phyloP scores from a whole-genome alignment of 2,113 vertebrate species.

The Climacteris rufus region DNA sequence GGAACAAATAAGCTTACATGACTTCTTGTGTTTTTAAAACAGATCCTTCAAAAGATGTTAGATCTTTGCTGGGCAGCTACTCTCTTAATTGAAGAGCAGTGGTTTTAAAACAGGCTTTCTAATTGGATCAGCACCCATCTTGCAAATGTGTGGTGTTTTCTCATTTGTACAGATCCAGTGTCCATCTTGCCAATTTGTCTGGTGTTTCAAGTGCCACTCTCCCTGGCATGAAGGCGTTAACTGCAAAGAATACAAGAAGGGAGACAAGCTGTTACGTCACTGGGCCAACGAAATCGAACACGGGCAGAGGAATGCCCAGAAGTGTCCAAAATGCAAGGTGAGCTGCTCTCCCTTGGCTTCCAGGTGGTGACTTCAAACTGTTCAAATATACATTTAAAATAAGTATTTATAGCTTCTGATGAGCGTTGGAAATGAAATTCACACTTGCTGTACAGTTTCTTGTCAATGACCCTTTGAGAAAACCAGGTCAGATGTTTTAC shows the following conservation, averaged over 20 bases:
- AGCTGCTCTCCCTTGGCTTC: slow-evolving; percentile 1
- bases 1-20: background rate
- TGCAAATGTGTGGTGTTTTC: background rate
- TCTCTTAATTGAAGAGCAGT: background rate
- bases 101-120: background rate
- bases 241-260: slow-evolving; percentile 94
- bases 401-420: background rate
- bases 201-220: slow-evolving; percentile 99
- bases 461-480: background rate
- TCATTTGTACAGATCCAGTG: slow-evolving; percentile 86
- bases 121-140: background rate
- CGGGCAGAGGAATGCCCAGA: slow-evolving; percentile 98
- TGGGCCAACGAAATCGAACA: slow-evolving; percentile 96
- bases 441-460: background rate
- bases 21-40: background rate
- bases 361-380: background rate
- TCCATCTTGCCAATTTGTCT: slow-evolving; percentile 91
- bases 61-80: background rate
- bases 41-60: background rate
- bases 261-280: slow-evolving; percentile 92
- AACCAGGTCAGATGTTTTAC: background rate
- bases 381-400: background rate
- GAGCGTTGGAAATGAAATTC: background rate
- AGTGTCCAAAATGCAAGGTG: slow-evolving; percentile 97
- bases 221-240: slow-evolving; percentile 97